Base-by-base conservation (phyloP, 1,140 invertebrate species). In the Brachionus manjavacas region DNA sequence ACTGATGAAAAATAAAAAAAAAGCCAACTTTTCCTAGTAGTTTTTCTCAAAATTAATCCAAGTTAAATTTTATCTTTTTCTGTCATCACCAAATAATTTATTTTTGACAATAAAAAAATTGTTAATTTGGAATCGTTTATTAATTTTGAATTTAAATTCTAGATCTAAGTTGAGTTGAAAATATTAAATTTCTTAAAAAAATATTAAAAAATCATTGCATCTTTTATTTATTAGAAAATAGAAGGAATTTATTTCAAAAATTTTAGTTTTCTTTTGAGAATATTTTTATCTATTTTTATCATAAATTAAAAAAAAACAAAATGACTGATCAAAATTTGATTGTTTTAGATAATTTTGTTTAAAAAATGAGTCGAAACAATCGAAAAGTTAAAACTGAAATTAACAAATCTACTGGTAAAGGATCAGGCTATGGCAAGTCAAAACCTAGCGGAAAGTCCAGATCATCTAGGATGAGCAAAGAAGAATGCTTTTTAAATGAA, bases 291-390 rank as follows among this genome's bases (percentile, higher is more conserved):
- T 35, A 7, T 6, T 35, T 35, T 7, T 35, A 6, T 35, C 31
- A 35, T 0, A 35, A 35, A 35, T 7, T 35, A 35, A 35, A 7
- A 1, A 0, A 35, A 35, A 35, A 35, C 31, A 35, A 35, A 35
- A 35, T 35, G 4, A 35, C 31, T 35, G 31, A 35, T 35, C 31
- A 35, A 35, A 35, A 60, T 60, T 60, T 60, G 52, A 20, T 23
- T 60, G 16, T 60, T 60, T 60, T 60, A 60, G 52, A 60, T 60
- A 60, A 60, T 3, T 52, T 52, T 6, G 31, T 35, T 35, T 23
- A 76, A 76, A n/a, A 76, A 49, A 76, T 76, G 72, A 76, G 72
- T 76, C 72, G 72, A 4, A 46, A 76, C 9, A 49, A 23, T 49
- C 72, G 72, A 49, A 76, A 49, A 76, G 41, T 35, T 16, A 74